These are phyloP conservation scores for Platyscapa corneri DNA, from an alignment of 1,140 invertebrate genomes.

Conservation along the genomic window DNA sequence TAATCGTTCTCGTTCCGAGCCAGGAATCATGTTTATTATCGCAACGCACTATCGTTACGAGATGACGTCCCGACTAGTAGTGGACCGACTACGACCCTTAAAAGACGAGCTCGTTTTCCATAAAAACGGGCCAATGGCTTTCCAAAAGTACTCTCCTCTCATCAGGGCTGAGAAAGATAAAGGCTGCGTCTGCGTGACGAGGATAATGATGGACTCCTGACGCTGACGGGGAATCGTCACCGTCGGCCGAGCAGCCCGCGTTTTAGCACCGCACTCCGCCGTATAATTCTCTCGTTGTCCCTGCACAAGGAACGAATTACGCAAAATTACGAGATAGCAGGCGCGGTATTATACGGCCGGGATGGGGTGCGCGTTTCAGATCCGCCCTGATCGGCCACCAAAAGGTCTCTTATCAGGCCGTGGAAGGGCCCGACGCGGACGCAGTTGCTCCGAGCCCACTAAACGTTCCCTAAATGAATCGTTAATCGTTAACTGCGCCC, in stretches of 20 bases:
- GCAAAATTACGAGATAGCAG: slow-evolving; percentile 47
- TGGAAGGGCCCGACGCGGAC: slow-evolving; percentile 55
- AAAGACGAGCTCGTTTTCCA: neutral
- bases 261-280: slow-evolving; percentile 16
- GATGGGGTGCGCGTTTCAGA: neutral
- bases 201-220: slow-evolving; percentile 9
- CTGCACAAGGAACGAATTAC: slow-evolving; percentile 36
- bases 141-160: neutral
- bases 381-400: slow-evolving; percentile 15
- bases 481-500: slow-evolving; percentile 72
- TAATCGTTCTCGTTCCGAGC: too few species aligned
- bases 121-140: neutral
- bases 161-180: neutral
- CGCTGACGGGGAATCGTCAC: neutral
- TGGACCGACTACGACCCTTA: neutral
- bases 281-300: slow-evolving; percentile 10
- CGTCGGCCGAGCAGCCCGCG: neutral
- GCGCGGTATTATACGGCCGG: neutral
- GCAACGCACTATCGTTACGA: neutral
- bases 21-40: neutral
- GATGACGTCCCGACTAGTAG: neutral
- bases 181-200: neutral
- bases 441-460: slow-evolving; percentile 55
- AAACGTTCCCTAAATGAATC: slow-evolving; percentile 73
- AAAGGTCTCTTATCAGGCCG: slow-evolving; percentile 54